phyloP scores from a whole-genome alignment of 1,140 invertebrate species.

The Drosophila virilis region DNA sequence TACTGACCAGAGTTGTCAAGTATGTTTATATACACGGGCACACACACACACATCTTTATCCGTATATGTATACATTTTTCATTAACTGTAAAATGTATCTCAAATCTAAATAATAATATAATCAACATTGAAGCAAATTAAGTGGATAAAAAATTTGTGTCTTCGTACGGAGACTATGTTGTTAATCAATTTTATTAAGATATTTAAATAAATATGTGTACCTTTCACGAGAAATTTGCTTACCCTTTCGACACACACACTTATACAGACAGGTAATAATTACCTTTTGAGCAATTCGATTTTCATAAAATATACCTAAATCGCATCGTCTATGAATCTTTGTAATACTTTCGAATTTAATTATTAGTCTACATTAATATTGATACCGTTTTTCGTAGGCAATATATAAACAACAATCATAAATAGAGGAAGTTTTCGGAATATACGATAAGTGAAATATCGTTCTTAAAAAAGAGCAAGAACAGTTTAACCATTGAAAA shows the following conservation, averaged over 20 bases:
- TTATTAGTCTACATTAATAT: not conserved
- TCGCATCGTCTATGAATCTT: too few species aligned
- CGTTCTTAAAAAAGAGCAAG: conserved; percentile 6
- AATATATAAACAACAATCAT: conserved; percentile 6
- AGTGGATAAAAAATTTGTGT: not conserved
- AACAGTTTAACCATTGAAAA: conserved; percentile 35
- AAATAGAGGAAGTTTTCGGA: conserved; percentile 9
- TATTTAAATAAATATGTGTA: too few species aligned
- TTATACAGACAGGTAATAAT: too few species aligned
- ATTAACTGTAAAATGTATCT: not conserved
- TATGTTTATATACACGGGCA: conserved; percentile 23
- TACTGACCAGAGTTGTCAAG: conserved; percentile 69
- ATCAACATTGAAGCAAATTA: not conserved
- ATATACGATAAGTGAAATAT: conserved; percentile 10
- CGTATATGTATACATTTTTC: conserved; percentile 9
- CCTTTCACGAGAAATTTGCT: too few species aligned
- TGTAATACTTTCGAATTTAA: not conserved
- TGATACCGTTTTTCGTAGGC: not conserved
- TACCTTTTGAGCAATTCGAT: too few species aligned
- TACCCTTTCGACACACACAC: too few species aligned
- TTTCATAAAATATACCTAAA: too few species aligned
- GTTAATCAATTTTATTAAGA: too few species aligned
- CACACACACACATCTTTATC: not conserved
- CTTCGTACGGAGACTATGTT: too few species aligned
- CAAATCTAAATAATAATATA: not conserved